phyloP scores from a whole-genome alignment of 2,113 vertebrate genomes.

The human region GRCh38 chr1:157109501-157110000 shows the following conservation, averaged over 20 bases:
- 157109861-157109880: too few relatives aligned
- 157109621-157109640: not conserved
- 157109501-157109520: not conserved
- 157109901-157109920: not conserved
- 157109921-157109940: not conserved
- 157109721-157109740: not conserved
- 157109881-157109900: too few relatives aligned
- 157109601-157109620: too few relatives aligned
- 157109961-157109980: not conserved
- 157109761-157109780: not conserved
- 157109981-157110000: not conserved
- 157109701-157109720: not conserved
- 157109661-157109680: not conserved
- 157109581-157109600: not conserved
- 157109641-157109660: not conserved
- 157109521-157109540: not conserved
- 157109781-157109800: not conserved
- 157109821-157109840: too few relatives aligned
- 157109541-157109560: too few relatives aligned
- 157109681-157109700: not conserved
- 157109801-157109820: too few relatives aligned
- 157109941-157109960: not conserved
- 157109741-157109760: not conserved
- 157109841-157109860: too few relatives aligned
- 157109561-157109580: not conserved